Evolutionary conservation across 1,140 invertebrate genomes (phyloP).

Genomic region (Drosophila azteca): DNA sequence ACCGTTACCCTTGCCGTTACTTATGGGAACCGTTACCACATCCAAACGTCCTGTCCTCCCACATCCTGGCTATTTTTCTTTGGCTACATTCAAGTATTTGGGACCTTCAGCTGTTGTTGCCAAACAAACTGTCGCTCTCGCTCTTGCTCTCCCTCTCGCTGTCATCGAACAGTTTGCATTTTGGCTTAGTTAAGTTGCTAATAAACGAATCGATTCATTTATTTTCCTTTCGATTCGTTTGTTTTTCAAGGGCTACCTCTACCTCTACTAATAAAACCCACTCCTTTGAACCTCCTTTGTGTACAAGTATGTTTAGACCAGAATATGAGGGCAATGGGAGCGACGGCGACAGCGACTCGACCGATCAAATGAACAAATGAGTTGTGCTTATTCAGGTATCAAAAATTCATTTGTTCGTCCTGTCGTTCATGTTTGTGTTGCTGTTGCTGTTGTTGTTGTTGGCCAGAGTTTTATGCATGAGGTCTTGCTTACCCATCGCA

Average conservation of each 20-base stretch:
- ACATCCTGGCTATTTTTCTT: conserved; percentile 9
- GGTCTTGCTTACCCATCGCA: conserved; percentile 38
- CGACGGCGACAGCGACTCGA: background rate
- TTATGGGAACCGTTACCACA: background rate
- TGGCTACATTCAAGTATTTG: conserved; percentile 15
- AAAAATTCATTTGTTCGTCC: conserved; percentile 60
- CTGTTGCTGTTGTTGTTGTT: conserved; percentile 21
- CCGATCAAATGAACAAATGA: conserved; percentile 58
- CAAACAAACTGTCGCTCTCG: conserved; percentile 25
- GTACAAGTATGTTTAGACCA: background rate
- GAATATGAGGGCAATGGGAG: background rate
- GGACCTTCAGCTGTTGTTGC: conserved; percentile 39
- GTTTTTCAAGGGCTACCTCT: conserved; percentile 19
- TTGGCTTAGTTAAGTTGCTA: conserved; percentile 40
- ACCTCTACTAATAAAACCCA: background rate
- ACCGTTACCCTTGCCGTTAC: background rate
- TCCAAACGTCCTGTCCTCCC: conserved; percentile 5
- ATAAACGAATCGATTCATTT: conserved; percentile 28
- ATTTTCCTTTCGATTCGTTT: conserved; percentile 6
- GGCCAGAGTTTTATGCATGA: conserved; percentile 43
- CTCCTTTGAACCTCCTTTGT: background rate
- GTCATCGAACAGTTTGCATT: conserved; percentile 28
- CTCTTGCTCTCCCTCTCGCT: conserved; percentile 1
- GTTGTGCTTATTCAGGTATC: conserved; percentile 68
- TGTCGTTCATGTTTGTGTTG: conserved; percentile 40